These are phyloP conservation scores for Ceratina australensis DNA, from an alignment of 1,140 invertebrate species.

Conservation along the genomic window DNA sequence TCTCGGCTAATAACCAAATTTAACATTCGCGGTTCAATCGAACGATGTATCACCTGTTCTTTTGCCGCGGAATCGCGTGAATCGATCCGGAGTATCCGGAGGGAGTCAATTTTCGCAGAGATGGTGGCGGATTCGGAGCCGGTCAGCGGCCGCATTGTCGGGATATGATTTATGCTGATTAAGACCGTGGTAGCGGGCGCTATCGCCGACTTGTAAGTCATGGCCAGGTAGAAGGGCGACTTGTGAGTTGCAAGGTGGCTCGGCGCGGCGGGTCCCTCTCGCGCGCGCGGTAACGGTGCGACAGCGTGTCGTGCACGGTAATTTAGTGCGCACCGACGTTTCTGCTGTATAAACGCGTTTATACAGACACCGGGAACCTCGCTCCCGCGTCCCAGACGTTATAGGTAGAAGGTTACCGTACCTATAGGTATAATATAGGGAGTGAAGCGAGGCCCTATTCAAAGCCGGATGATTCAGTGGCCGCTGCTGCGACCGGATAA, in stretches of 20 bases:
- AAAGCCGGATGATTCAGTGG: slow-evolving; percentile 79
- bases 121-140: slow-evolving; percentile 16
- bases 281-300: slow-evolving; percentile 50
- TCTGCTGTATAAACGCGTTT: slow-evolving; percentile 61
- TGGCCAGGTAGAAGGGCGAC: slow-evolving; percentile 51
- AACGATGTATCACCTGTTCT: no score
- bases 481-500: slow-evolving; percentile 75
- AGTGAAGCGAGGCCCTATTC: slow-evolving; percentile 75
- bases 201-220: slow-evolving; percentile 75
- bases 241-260: slow-evolving; percentile 50
- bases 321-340: slow-evolving; percentile 68
- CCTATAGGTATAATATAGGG: slow-evolving; percentile 75
- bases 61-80: no score
- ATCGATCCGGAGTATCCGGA: not conserved
- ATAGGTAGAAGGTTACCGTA: slow-evolving; percentile 60
- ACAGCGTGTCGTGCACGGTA: slow-evolving; percentile 61
- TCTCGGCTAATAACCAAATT: no score
- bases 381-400: slow-evolving; percentile 46
- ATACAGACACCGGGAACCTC: slow-evolving; percentile 36
- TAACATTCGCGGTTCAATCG: no score
- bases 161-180: slow-evolving; percentile 79
- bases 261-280: slow-evolving; percentile 31
- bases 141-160: slow-evolving; percentile 63
- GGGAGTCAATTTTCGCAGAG: slow-evolving; percentile 12
- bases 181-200: slow-evolving; percentile 75